These are phyloP conservation scores for Phaethon lepturus DNA, from an alignment of 2,113 vertebrate species.

Conservation along the genomic window DNA sequence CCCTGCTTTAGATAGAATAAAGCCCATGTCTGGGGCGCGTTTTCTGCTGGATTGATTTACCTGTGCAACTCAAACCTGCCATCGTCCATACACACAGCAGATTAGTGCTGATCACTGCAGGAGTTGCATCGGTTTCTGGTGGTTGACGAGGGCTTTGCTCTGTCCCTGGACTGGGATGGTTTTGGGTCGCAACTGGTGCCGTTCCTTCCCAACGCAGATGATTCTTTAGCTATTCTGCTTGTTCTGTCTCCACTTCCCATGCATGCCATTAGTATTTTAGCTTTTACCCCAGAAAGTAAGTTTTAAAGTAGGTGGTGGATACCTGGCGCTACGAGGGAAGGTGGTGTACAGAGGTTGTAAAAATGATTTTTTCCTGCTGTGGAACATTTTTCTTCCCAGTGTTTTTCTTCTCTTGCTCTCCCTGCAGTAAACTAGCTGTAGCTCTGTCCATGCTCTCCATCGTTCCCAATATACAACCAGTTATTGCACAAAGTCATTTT, in stretches of 20 bases:
- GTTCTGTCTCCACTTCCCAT: neutral
- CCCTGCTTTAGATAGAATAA: neutral
- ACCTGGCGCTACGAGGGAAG: neutral
- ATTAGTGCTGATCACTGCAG: neutral
- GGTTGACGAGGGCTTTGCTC: neutral
- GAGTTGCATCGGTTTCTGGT: neutral
- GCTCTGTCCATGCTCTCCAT: neutral
- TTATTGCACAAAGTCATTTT: neutral
- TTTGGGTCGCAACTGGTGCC: neutral
- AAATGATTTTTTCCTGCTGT: neutral
- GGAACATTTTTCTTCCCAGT: neutral
- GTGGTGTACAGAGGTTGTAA: neutral
- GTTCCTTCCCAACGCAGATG: neutral
- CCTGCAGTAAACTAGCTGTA: neutral
- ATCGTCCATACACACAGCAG: neutral
- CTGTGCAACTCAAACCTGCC: neutral
- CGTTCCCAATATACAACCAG: rapidly evolving
- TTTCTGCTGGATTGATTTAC: neutral
- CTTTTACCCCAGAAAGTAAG: neutral
- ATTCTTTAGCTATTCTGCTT: neutral
- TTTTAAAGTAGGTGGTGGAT: neutral
- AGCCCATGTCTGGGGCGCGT: neutral
- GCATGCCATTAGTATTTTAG: neutral
- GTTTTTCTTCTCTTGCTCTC: neutral
- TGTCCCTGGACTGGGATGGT: neutral